These are phyloP conservation scores for Protodeltote pygarga DNA, from an alignment of 2,888 invertebrate genomes.

Conservation along the genomic window DNA sequence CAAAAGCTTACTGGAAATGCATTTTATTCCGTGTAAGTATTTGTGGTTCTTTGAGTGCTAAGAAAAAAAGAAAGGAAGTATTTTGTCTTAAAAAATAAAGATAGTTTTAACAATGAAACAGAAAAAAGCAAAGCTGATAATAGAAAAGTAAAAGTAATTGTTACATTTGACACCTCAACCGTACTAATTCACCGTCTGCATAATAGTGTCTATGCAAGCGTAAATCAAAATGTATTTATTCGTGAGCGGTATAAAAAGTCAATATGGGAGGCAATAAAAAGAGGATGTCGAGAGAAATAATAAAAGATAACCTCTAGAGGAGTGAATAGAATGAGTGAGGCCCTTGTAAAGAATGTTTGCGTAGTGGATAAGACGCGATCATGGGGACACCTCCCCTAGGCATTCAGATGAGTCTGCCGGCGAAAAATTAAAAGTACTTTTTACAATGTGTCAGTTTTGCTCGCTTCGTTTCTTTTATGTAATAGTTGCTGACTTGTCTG, in stretches of 20 bases:
- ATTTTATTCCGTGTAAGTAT: constrained; percentile 56
- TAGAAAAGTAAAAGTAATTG: constrained; percentile 42
- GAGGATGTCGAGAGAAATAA: constrained; percentile 81
- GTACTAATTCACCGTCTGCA: constrained; percentile 80
- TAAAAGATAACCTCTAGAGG: constrained; percentile 84
- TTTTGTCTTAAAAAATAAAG: constrained; percentile 8
- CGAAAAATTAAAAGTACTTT: constrained; percentile 78
- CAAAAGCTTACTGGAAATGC: constrained; percentile 70
- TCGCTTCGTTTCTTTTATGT: constrained; percentile 44
- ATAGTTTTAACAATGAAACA: constrained; percentile 24
- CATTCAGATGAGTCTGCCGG: constrained; percentile 61
- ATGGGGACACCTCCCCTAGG: constrained; percentile 79
- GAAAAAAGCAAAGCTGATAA: too few species aligned
- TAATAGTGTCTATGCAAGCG: constrained; percentile 73
- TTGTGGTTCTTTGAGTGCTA: constrained; percentile 39
- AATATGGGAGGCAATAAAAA: constrained; percentile 85
- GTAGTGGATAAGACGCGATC: constrained; percentile 84
- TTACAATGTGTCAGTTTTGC: constrained; percentile 62
- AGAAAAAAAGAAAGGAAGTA: constrained; percentile 12
- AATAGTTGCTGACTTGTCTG: constrained; percentile 39
- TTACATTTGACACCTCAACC: constrained; percentile 71
- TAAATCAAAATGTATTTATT: constrained; percentile 87
- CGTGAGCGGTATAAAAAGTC: constrained; percentile 84
- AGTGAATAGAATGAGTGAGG: constrained; percentile 83
- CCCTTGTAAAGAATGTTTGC: constrained; percentile 86